Conservation (phyloP, 1,140 invertebrate species). For the Pseudoatta argentina region DNA sequence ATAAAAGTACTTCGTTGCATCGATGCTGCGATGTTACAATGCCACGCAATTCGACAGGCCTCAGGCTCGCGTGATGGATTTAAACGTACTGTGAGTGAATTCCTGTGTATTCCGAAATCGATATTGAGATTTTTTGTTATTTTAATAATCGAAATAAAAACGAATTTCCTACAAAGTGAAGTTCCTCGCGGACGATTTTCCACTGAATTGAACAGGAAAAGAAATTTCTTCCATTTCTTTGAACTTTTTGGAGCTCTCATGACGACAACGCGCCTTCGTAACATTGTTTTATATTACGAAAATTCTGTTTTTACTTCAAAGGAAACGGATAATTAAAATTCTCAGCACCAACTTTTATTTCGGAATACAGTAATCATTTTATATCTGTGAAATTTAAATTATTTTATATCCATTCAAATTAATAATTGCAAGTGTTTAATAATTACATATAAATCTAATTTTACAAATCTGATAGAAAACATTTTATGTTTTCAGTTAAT, state of each 20-base stretch:
- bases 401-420: background rate
- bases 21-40: background rate
- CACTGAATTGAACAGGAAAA: conserved; percentile 20
- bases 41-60: background rate
- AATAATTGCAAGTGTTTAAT: background rate
- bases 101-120: background rate
- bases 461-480: background rate
- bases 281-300: background rate
- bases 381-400: too few species aligned
- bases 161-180: background rate
- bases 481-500: background rate
- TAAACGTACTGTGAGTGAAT: conserved; percentile 13
- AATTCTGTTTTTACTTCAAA: background rate
- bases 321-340: background rate
- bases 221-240: conserved; percentile 42
- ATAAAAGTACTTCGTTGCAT: conserved; percentile 13
- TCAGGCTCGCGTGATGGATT: background rate
- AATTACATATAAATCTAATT: background rate
- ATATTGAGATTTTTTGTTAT: conserved; percentile 22
- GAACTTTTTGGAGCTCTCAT: background rate
- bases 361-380: background rate
- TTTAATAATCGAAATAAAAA: conserved; percentile 37
- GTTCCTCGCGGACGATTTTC: conserved; percentile 20
- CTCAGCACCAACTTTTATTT: background rate
- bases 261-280: background rate